Base-by-base conservation (phyloP, 2,113 vertebrate genomes). In the Sander lucioperca region DNA sequence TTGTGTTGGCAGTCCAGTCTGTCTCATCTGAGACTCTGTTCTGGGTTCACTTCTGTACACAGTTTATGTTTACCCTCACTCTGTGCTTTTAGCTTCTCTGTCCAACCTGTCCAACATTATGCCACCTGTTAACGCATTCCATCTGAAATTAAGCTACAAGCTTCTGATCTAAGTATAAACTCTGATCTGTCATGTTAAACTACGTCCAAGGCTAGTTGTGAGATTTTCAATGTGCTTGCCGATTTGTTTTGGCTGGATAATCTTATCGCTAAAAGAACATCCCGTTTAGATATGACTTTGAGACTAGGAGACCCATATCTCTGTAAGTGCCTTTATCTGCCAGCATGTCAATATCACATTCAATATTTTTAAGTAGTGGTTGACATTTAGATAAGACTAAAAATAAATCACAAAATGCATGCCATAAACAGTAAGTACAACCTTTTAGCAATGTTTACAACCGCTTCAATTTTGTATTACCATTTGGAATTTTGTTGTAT, bases 51-150 rank as follows among this genome's bases (percentile, higher is more conserved):
- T n/a, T 62, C 66, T 48, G 36, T 51, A 18, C 25, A 30, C 57
- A 43, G 54, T 50, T 67, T n/a, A 73, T 53, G 45, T 63, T 66
- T 62, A 11, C 50, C 21, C 0, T 63, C 23, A 33, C 50, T 72
- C n/a, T 77, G 63, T 23, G 6, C 23, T 23, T 80, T 16, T 54
- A 7, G 61, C 16, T 69, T 19, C 69, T 65, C 47, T 19, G 63
- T 47, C 39, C 51, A 74, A 21, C 63, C 47, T n/a, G 63, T 51
- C 39, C 51, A 74, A 21, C 63, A 51, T 48, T 15, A 19, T 6
- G 15, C 30, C 81, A 74, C 70, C 62, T 82, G 78, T 39, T 81
- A 5, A 51, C 65, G 6, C 36, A 66, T 72, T 72, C 75, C 4
- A n/a, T 57, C 74, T 59, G 16, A 61, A 30, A 16, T 15, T 36